These are phyloP conservation scores for Drosophila lowei DNA, from an alignment of 1,140 invertebrate species.

Conservation along the genomic window DNA sequence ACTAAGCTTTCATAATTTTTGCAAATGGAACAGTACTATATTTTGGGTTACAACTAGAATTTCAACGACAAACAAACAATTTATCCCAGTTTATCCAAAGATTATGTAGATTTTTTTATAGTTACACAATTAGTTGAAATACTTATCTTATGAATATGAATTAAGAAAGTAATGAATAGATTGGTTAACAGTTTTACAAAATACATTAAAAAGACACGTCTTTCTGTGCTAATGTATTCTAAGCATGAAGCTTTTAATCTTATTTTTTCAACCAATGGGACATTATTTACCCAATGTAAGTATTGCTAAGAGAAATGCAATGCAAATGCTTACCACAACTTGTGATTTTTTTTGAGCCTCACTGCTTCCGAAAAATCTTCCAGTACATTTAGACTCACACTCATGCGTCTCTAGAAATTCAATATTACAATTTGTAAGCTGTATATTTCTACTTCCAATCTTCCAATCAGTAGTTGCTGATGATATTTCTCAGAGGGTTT, in stretches of 20 bases:
- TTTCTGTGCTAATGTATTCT: not conserved
- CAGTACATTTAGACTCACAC: no score
- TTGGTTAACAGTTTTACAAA: slow-evolving; percentile 20
- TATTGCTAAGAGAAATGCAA: no score
- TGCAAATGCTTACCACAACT: no score
- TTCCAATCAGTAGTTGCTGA: no score
- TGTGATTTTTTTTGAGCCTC: slow-evolving; percentile 9
- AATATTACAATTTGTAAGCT: no score
- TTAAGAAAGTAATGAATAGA: slow-evolving; percentile 17
- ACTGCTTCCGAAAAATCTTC: slow-evolving; percentile 1
- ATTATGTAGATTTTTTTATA: slow-evolving; percentile 38
- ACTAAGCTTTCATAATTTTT: slow-evolving; percentile 20
- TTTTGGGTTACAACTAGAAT: slow-evolving; percentile 19
- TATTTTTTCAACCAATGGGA: not conserved
- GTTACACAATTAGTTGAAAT: slow-evolving; percentile 11
- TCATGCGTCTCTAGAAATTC: no score
- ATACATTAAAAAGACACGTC: not conserved
- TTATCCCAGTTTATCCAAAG: slow-evolving; percentile 9
- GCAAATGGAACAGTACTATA: slow-evolving; percentile 2
- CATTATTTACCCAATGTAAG: no score
- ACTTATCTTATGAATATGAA: slow-evolving; percentile 7
- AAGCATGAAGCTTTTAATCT: slow-evolving; percentile 10
- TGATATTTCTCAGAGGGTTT: no score
- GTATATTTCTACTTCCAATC: no score
- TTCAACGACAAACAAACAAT: slow-evolving; percentile 3